Evolutionary conservation across 2,113 vertebrate species (phyloP).

Genomic region (Machaerirhynchus nigripectus): DNA sequence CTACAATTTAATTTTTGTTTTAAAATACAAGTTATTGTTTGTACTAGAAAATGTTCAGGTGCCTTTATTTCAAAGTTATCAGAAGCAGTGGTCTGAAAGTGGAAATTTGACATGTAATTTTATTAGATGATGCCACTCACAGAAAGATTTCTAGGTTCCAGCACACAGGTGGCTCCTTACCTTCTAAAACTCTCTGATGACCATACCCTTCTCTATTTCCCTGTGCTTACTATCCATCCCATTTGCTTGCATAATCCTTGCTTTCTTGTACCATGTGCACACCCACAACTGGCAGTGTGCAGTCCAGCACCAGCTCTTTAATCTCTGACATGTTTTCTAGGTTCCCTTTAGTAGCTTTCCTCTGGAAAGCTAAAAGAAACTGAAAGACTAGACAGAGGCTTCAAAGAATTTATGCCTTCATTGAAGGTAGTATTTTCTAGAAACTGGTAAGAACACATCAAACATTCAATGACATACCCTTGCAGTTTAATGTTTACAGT

Average conservation of each 20-base stretch:
- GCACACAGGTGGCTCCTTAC: not conserved
- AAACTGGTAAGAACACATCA: not conserved
- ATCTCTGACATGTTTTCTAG: not conserved
- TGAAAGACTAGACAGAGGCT: not conserved
- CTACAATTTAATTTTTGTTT: not conserved
- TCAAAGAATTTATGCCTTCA: not conserved
- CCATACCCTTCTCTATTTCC: not conserved
- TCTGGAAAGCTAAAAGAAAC: not conserved
- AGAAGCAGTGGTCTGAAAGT: not conserved
- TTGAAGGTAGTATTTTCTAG: not conserved
- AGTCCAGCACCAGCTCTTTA: not conserved
- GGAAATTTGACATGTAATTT: not conserved
- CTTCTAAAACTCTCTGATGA: not conserved
- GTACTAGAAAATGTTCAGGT: not conserved
- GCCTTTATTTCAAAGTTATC: not conserved
- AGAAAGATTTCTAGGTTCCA: not conserved
- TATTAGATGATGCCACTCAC: not conserved
- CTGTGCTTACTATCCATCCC: not conserved
- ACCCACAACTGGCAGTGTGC: fast-evolving
- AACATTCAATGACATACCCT: not conserved
- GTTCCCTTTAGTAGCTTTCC: not conserved
- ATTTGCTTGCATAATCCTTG: not conserved
- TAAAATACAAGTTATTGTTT: not conserved
- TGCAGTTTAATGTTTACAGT: not conserved
- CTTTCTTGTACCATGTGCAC: not conserved